Conservation (phyloP, 2,113 vertebrate species). For the Petaurus breviceps region DNA sequence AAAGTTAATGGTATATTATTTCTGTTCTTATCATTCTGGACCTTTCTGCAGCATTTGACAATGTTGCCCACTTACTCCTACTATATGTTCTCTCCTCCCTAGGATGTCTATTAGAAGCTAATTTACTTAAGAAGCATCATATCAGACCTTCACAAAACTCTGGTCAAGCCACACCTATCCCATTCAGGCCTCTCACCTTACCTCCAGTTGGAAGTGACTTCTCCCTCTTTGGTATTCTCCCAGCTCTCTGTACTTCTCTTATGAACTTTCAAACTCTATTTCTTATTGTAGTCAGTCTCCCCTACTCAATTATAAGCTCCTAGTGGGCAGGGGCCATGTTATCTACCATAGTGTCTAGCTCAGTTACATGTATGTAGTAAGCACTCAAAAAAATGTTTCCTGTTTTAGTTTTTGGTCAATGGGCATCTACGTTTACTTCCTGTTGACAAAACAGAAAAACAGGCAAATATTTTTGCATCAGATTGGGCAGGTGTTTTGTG, state of each 20-base stretch:
- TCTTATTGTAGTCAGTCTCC: not conserved
- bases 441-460: not conserved
- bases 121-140: not conserved
- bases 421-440: not conserved
- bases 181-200: not conserved
- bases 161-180: not conserved
- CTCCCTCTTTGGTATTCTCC: not conserved
- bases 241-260: not conserved
- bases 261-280: not conserved
- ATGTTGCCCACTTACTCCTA: not conserved
- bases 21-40: not conserved
- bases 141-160: not conserved
- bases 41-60: not conserved
- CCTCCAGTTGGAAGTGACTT: not conserved
- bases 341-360: not conserved
- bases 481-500: not conserved
- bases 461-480: not conserved
- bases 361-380: not conserved
- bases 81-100: not conserved
- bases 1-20: not conserved
- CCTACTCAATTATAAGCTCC: not conserved
- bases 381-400: not conserved
- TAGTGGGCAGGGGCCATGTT: not conserved
- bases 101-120: not conserved
- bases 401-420: not conserved